Base-by-base conservation (phyloP, 2,888 invertebrate species). In the Zeuzera pyrina region DNA sequence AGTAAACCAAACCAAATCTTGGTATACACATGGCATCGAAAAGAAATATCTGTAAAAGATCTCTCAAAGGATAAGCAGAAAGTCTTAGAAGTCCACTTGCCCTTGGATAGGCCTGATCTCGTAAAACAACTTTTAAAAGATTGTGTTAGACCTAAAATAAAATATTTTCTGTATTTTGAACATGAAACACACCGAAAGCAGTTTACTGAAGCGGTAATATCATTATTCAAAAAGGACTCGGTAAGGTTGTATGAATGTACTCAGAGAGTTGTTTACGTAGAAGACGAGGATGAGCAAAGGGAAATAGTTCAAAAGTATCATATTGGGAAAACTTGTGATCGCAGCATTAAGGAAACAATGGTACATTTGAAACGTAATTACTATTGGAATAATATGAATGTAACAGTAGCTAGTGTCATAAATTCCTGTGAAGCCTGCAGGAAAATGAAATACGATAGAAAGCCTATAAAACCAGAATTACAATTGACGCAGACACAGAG, bases 301-400 rank as follows among this genome's bases (percentile, higher is more conserved):
- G 29, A 29, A 3, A 11, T 46, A 0, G 25, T 46, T 2, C 3
- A 30, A 1, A 44, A 45, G 36, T 41, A 47, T 11, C 47, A 48
- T 15, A 15, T 27, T 21, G 49, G 50, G 0, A 46, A 43, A 39
- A 47, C 43, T 0, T 43, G 43, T 10, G 45, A 52, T 13, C 10
- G 47, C 2, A 47, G 49, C 1, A 49, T 52, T 5, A 45, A 33
- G 2, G 45, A 52, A 39, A 50, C 47, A 0, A 0, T 42, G 2
- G 13, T 29, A 1, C 27, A 35, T 5, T 11, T 55, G 3, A 46
- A 32, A 34, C 24, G 43, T 22, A 23, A 14, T 6, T 49, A 46
- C 30, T 49, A 11, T 19, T 48, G 45, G 47, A 7, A 15, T 6
- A 48, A 49, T 13, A 36, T 52, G 39, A 32, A 45, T 15, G 11